Evolutionary conservation across 2,113 vertebrate genomes (phyloP), one percentile per base, ranked within the genome.

Genomic region (Apteryx owenii): DNA sequence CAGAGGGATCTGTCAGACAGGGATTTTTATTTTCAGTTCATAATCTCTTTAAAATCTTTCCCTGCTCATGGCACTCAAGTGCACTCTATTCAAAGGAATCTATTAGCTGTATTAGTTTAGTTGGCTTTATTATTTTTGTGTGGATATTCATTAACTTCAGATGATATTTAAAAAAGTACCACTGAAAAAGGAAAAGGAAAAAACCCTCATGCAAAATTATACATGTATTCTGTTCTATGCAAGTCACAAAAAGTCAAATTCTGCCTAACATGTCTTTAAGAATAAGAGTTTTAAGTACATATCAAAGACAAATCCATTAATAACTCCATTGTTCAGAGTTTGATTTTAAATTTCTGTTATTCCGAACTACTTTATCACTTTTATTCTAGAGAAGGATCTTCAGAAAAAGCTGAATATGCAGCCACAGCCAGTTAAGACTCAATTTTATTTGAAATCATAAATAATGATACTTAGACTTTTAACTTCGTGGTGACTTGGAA

Each of bases 41-140:
- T 95, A 97, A 96, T 96, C 94, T 66, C 87, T 85, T 96, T 93
- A 66, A 91, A 91, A 81, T 56, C 87, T 83, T 85, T 95, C 36
- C 81, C 80, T 85, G 81, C 64, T 94, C 71, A 33, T 26, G 71
- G 38, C 14, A 51, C 36, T 88, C 53, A 50, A 31, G 51, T 29
- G 26, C n/a, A 36, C 22, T 61, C 36, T 44, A 6, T 60, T 93
- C 19, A 42, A 82, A 92, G 87, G 58, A 82, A 31, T 21, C 40
- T 88, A 46, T 64, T 16, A 84, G 51, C 64, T 75, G 17, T 33
- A 48, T 68, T 80, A 85, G 50, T 9, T 70, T 80, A 66, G 46
- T 78, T 87, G 26, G 46, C 25, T 89, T 87, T 79, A 36, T 84
- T 94, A 76, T 82, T 92, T 92, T 89, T 91, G 15, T 33, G 26